phyloP scores from a whole-genome alignment of 2,888 invertebrate species.

The Hartigia nigra region DNA sequence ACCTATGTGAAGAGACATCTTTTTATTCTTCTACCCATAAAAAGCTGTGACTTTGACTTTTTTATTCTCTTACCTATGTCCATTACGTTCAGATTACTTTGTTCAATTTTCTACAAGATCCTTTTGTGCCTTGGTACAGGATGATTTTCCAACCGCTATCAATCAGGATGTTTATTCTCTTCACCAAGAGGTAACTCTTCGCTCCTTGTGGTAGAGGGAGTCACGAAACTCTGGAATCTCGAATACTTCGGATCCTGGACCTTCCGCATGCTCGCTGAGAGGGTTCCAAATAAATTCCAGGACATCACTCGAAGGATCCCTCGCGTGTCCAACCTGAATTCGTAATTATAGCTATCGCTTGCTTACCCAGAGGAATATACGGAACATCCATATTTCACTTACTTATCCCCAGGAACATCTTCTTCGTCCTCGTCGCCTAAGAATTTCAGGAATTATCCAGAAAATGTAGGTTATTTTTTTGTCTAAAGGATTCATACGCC shows the following conservation, averaged over 20 bases:
- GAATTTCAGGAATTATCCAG: not conserved
- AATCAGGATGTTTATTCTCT: not conserved
- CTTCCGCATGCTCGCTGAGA: not conserved
- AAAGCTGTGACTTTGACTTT: not conserved
- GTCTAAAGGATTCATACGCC: accelerated
- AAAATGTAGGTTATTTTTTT: not conserved
- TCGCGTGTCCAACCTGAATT: conserved; percentile 1
- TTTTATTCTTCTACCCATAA: not conserved
- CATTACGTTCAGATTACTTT: not conserved
- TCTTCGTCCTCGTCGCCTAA: not conserved
- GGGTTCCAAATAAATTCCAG: conserved; percentile 2
- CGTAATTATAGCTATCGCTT: not conserved
- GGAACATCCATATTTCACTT: not conserved
- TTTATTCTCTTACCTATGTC: not conserved
- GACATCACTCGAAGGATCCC: not conserved
- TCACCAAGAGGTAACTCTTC: not conserved
- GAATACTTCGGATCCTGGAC: not conserved
- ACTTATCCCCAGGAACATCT: not conserved
- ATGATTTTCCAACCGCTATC: not conserved
- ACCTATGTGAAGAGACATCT: too few species aligned
- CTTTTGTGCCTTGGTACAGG: not conserved
- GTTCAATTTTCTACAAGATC: not conserved
- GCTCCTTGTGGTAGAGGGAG: not conserved
- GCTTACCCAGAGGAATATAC: not conserved
- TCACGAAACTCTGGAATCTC: not conserved